Base-by-base conservation (phyloP, 2,888 invertebrate species). In the Parochlus steinenii region DNA sequence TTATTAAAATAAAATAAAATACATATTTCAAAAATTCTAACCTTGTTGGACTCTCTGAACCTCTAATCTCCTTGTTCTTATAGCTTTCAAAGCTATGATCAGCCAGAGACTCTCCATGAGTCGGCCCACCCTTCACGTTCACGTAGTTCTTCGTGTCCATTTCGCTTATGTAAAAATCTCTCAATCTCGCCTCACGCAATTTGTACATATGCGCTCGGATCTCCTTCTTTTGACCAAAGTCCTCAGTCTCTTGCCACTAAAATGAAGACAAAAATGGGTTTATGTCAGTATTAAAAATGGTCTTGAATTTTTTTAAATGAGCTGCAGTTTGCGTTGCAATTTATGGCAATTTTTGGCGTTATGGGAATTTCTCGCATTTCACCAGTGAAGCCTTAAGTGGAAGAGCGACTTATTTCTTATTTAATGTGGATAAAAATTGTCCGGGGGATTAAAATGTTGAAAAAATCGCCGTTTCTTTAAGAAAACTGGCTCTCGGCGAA, bases 201-300 rank as follows among this genome's bases (percentile, higher is more conserved):
- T 76, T 76, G 56, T 79, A 83, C 74, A 83, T 79, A 60, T 85
- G 74, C 29, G 80, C 69, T 41, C 87, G 72, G 48, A 89, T 86
- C 58, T 83, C 80, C 55, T 83, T 83, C 61, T 85, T 82, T 43
- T 73, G 72, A 36, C 78, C 77, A 56, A 79, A 81, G 59, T 87
- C 85, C 51, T 83, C 81, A 30, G 85, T 78, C 54, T 79, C 76
- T 61, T 80, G 76, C 81, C 82, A 83, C 80, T 81, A 62, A n/a
- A 64, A 61, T 39, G 33, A 43, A 39, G 45, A 40, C 39, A 44
- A 43, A 40, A 35, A 31, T n/a, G n/a, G n/a, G n/a, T n/a, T n/a
- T n/a, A n/a, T n/a, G 19, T 11, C 10, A 5, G 15, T 28, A 25
- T 14, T 14, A 37, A 3, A 28, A 31, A 36, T 12, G 22, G 17